These are phyloP conservation scores for Lates japonicus DNA, from an alignment of 2,797 vertebrate species.

Conservation along the genomic window DNA sequence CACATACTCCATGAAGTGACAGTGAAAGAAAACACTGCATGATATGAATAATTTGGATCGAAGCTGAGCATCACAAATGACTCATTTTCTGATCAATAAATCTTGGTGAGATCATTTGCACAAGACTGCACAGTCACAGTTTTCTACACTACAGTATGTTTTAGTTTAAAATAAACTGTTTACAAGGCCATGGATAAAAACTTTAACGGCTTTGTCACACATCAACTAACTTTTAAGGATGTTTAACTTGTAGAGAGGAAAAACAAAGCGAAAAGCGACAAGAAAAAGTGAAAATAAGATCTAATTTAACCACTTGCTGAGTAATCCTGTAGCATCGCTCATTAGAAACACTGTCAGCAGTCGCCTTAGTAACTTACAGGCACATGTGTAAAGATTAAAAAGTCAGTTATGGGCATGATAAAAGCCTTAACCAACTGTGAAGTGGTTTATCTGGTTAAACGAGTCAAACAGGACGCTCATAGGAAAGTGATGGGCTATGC, in stretches of 20 bases:
- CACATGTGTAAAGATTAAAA: neutral
- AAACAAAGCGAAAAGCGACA: neutral
- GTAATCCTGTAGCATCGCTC: neutral
- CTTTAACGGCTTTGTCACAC: neutral
- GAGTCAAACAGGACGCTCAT: accelerated
- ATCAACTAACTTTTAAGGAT: neutral
- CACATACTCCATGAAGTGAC: neutral
- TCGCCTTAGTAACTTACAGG: neutral
- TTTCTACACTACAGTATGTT: neutral
- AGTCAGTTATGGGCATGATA: neutral
- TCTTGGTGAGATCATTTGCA: neutral
- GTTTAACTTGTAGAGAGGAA: too few relatives aligned
- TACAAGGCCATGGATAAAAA: neutral
- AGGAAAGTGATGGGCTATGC: constrained; percentile 32
- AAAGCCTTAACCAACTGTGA: too few relatives aligned
- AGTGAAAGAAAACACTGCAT: neutral
- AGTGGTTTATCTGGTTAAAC: neutral
- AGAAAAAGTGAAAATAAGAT: neutral
- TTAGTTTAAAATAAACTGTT: neutral
- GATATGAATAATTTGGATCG: neutral
- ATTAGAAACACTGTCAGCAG: neutral
- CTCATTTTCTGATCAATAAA: neutral
- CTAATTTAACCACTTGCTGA: neutral
- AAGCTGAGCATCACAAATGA: neutral
- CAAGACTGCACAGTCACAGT: neutral